Evolutionary conservation across 2,113 vertebrate genomes (phyloP).

Genomic region (Elephas maximus): DNA sequence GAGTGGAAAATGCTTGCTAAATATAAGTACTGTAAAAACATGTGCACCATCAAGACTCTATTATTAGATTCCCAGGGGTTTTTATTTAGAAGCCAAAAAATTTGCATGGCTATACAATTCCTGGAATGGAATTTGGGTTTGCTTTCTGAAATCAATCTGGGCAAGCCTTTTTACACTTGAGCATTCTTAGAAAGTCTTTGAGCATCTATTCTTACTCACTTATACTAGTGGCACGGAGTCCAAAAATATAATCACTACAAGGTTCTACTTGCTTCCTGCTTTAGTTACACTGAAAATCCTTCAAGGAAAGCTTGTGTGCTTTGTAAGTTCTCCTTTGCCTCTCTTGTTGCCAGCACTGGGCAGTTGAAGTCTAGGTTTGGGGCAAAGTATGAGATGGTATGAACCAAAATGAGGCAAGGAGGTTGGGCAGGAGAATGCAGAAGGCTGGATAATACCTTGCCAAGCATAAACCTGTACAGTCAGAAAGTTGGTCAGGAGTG

Average conservation of each 20-base stretch:
- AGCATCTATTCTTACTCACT: constrained; percentile 75
- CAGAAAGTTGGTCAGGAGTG: neutral
- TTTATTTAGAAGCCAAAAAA: constrained; percentile 80
- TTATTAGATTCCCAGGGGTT: constrained; percentile 77
- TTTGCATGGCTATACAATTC: constrained; percentile 66
- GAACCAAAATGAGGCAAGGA: neutral
- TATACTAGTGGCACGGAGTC: constrained; percentile 43
- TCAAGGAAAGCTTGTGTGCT: constrained; percentile 14
- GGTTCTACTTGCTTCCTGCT: constrained; percentile 64
- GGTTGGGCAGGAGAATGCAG: neutral
- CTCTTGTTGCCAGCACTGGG: neutral
- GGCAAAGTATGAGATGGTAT: neutral
- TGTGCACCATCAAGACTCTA: constrained; percentile 72
- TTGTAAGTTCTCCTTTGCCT: constrained; percentile 26
- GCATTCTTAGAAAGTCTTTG: constrained; percentile 84
- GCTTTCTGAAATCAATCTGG: constrained; percentile 74
- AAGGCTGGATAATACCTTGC: neutral
- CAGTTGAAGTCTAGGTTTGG: neutral
- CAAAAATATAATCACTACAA: constrained; percentile 75
- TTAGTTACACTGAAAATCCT: constrained; percentile 49
- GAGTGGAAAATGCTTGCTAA: constrained; percentile 81
- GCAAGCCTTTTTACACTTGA: constrained; percentile 63
- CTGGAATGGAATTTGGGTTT: constrained; percentile 80
- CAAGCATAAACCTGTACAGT: neutral
- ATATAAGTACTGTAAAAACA: constrained; percentile 76